Percentiles rank a stretch among this genome's conserved stretches.
phyloP scores from a whole-genome alignment of 2,113 vertebrate species.

The Chelonoidis abingdonii region DNA sequence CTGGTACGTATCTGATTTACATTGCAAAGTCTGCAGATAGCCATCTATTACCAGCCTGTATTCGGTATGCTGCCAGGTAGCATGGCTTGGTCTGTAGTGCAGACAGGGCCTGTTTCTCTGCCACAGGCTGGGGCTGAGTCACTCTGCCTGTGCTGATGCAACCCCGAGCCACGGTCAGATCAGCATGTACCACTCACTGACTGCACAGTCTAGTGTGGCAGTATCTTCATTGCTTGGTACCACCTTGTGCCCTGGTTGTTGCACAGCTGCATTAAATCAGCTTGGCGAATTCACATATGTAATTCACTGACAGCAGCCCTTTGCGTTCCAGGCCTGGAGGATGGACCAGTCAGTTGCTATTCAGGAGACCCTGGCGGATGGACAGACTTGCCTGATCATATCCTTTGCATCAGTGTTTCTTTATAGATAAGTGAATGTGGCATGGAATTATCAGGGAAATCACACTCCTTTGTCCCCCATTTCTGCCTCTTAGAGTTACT shows the following conservation, averaged over 20 bases:
- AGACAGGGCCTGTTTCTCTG: neutral
- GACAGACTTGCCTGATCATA: constrained; percentile 88
- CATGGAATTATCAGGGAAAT: neutral
- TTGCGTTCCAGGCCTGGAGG: neutral
- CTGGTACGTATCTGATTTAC: neutral
- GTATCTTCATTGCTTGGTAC: neutral
- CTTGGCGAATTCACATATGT: neutral
- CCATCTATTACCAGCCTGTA: neutral
- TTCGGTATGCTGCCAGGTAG: neutral
- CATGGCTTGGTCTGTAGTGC: neutral
- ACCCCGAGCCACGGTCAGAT: neutral
- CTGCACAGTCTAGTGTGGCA: neutral
- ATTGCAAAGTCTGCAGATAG: neutral
- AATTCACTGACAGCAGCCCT: neutral
- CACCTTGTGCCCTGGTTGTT: neutral
- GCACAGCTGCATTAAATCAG: neutral
- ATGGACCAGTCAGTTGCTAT: constrained; percentile 96
- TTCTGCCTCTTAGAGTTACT: neutral
- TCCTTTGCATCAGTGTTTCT: constrained; percentile 77
- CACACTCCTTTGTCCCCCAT: neutral
- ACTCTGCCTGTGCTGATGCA: neutral
- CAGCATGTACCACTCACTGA: neutral
- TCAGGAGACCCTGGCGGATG: constrained; percentile 85
- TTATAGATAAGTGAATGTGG: rapidly evolving
- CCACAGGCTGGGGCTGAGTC: neutral